phyloP scores from a whole-genome alignment of 2,888 invertebrate genomes.

The Polietes domitor region DNA sequence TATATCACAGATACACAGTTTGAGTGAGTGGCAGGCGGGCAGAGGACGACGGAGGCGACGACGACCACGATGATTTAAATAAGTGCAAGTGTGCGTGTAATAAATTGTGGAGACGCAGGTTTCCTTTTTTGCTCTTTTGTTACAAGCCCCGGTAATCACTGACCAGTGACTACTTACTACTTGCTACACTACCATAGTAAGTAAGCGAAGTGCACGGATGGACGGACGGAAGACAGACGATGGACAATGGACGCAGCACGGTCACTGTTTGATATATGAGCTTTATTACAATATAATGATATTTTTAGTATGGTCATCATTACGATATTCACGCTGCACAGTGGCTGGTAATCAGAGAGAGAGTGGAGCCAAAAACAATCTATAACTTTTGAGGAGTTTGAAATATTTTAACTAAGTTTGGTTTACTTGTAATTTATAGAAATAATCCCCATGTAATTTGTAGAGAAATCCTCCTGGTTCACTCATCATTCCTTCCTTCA shows the following conservation, averaged over 20 bases:
- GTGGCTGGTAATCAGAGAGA: no score
- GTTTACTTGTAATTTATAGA: no score
- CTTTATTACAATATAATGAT: conserved; percentile 64
- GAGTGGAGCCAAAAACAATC: no score
- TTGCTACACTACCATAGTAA: not conserved
- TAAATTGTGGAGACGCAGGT: conserved; percentile 51
- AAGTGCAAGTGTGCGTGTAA: conserved; percentile 55
- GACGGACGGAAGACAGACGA: no score
- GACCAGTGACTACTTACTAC: conserved; percentile 9
- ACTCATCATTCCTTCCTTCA: no score
- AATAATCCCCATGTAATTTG: no score
- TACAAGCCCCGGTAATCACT: conserved; percentile 3
- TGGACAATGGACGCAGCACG: not conserved
- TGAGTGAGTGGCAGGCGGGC: conserved; percentile 12
- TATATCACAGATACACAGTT: conserved; percentile 3
- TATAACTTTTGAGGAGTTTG: no score
- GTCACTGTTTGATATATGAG: conserved; percentile 56
- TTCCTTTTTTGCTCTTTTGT: not conserved
- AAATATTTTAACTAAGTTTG: no score
- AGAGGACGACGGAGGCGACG: conserved; percentile 3
- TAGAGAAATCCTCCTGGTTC: no score
- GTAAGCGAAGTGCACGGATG: no score
- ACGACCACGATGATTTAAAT: conserved; percentile 49
- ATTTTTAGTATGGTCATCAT: conserved; percentile 51
- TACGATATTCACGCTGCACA: conserved; percentile 13